Conservation (phyloP, 2,888 invertebrate genomes). For the Eilema depressum region DNA sequence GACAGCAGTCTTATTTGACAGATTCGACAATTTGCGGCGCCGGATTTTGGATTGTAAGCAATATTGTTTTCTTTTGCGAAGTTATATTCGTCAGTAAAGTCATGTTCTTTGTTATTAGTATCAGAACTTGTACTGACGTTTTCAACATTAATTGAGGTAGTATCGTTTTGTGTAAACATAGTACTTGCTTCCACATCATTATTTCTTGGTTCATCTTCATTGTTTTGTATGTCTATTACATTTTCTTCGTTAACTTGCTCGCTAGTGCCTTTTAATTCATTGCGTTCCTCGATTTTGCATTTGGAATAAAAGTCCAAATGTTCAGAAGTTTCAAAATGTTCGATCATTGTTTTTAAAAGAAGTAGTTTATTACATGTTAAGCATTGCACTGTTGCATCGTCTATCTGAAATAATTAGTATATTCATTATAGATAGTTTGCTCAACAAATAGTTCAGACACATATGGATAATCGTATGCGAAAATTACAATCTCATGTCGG, state of each 20-base stretch:
- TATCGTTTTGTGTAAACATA: background rate
- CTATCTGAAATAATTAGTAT: conserved; percentile 57
- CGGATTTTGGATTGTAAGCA: conserved; percentile 40
- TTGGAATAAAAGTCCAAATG: conserved; percentile 44
- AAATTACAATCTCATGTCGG: no score
- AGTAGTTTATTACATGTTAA: conserved; percentile 62
- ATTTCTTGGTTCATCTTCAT: background rate
- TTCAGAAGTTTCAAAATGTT: conserved; percentile 52
- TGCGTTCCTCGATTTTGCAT: conserved; percentile 15
- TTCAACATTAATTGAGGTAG: background rate
- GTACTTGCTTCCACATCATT: background rate
- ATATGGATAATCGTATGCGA: no score
- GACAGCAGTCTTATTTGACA: conserved; percentile 53
- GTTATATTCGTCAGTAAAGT: background rate
- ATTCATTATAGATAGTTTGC: no score
- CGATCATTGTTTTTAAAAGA: conserved; percentile 29
- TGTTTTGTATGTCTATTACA: background rate
- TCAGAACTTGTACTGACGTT: background rate
- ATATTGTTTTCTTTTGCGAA: conserved; percentile 55
- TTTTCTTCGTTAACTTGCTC: background rate
- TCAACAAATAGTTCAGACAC: no score
- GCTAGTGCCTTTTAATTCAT: conserved; percentile 3
- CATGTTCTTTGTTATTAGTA: background rate
- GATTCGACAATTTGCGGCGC: conserved; percentile 49
- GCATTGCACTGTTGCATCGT: conserved; percentile 60